Base-by-base conservation (phyloP, 2,888 invertebrate species). In the Flexamia atlantica region DNA sequence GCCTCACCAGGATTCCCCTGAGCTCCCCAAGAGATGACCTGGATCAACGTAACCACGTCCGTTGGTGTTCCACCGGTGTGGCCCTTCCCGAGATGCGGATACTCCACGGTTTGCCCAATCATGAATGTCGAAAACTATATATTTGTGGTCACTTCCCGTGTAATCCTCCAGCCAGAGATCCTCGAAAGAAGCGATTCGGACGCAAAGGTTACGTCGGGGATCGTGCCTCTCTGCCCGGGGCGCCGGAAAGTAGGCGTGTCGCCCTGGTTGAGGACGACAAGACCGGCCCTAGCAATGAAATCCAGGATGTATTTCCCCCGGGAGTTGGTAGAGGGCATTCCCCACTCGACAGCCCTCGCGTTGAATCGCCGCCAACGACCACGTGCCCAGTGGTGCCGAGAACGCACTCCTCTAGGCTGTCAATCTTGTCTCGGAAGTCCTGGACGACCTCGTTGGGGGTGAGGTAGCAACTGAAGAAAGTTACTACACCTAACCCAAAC, bases 261-360 rank as follows among this genome's bases (percentile, higher is more conserved):
- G n/a, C 46, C 46, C 40, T 68, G 20, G 74, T 87, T 87, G 5
- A 85, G 25, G 17, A 87, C 36, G 4, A 82, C 42, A 23, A 87
- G 83, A 14, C 84, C 85, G 20, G 85, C 57, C 83, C 86, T 85
- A 53, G 87, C 84, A 12, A 86, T 85, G 85, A 87, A 87, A 72
- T 88, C 88, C 79, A 87, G 32, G 14, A 87, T 81, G 14, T 83
- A 83, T 74, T 85, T 83, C 72, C 87, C 87, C 80, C 87, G 85
- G 74, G 64, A 80, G 83, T 88, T 85, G n/a, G 87, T 84, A n/a
- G 14, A 9, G 23, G 85, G 84, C 85, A 87, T 87, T 14, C 87
- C 87, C 87, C 87, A 88, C 82, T 87, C 85, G 76, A 84, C 46
- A n/a, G 87, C 86, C 50, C 83, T 86, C 2, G 53, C 53, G 70